Evolutionary conservation across 2,888 invertebrate genomes (phyloP).

Genomic region (Saturnia japonica): DNA sequence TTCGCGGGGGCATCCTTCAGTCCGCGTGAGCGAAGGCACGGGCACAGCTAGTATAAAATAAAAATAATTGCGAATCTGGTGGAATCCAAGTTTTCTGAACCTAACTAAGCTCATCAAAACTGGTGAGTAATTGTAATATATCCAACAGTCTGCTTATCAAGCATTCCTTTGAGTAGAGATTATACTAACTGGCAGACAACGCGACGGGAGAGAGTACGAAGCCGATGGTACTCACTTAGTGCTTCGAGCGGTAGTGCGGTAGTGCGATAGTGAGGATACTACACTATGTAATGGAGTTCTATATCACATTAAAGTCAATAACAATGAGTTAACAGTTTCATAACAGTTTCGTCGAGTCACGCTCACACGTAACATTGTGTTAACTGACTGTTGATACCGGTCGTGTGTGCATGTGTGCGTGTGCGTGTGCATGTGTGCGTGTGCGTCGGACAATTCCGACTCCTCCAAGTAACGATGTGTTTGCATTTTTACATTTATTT

Average conservation of each 20-base stretch:
- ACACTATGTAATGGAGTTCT: not conserved
- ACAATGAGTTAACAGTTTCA: constrained; percentile 4
- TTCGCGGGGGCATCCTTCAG: too few species aligned
- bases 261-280: not conserved
- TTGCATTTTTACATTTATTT: not conserved
- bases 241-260: not conserved
- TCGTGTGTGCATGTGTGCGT: not conserved
- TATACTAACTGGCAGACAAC: not conserved
- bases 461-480: not conserved
- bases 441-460: not conserved
- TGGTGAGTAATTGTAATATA: too few species aligned
- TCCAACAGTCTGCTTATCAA: too few species aligned
- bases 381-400: not conserved
- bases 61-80: too few species aligned
- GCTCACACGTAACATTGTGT: not conserved
- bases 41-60: too few species aligned
- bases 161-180: too few species aligned
- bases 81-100: too few species aligned
- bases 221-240: not conserved
- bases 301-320: not conserved
- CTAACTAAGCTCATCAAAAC: too few species aligned
- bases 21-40: too few species aligned
- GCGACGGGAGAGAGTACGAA: not conserved
- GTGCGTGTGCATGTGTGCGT: not conserved
- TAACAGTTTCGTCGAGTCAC: not conserved